Conservation (phyloP, 92 coral and sea anemone genomes). For the Chrysogorgia sp. region DNA sequence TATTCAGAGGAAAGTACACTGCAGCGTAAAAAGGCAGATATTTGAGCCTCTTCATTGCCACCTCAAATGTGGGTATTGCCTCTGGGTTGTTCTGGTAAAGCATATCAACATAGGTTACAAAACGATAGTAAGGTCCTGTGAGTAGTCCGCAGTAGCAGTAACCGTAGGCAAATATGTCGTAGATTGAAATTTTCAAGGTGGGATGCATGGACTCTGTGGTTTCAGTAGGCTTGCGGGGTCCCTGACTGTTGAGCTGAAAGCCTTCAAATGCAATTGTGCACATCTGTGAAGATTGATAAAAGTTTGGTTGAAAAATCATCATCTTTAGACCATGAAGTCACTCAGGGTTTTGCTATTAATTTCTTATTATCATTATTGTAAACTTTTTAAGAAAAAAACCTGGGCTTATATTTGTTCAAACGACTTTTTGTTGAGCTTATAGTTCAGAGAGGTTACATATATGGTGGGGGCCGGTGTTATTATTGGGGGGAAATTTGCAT, state of each 20-base stretch:
- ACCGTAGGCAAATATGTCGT: conserved; percentile 77
- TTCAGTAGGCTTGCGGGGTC: conserved; percentile 43
- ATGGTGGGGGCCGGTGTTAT: too few species aligned
- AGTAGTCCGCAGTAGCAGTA: conserved; percentile 89
- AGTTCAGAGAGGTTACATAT: too few species aligned
- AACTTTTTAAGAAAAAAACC: too few species aligned
- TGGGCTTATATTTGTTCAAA: too few species aligned
- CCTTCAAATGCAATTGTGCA: conserved; percentile 93
- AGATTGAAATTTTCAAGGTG: conserved; percentile 63
- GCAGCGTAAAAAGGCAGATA: conserved; percentile 63
- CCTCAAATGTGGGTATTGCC: conserved; percentile 70
- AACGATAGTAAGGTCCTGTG: conserved; percentile 93
- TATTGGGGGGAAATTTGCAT: too few species aligned
- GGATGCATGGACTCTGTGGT: conserved; percentile 50
- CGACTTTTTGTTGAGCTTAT: too few species aligned
- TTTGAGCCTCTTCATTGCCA: conserved; percentile 69
- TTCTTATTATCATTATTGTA: too few species aligned
- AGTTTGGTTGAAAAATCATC: too few species aligned
- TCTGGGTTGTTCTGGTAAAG: conserved; percentile 75
- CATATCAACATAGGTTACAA: conserved; percentile 86
- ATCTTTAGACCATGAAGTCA: too few species aligned
- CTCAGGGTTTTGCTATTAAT: too few species aligned
- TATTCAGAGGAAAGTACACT: conserved; percentile 65
- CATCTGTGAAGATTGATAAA: conserved; percentile 62
- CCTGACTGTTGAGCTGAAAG: conserved; percentile 52